Percentiles rank a stretch among this genome's conserved stretches.
Evolutionary conservation across 2,797 vertebrate genomes (phyloP).

Genomic region (Sandelia bainsii): DNA sequence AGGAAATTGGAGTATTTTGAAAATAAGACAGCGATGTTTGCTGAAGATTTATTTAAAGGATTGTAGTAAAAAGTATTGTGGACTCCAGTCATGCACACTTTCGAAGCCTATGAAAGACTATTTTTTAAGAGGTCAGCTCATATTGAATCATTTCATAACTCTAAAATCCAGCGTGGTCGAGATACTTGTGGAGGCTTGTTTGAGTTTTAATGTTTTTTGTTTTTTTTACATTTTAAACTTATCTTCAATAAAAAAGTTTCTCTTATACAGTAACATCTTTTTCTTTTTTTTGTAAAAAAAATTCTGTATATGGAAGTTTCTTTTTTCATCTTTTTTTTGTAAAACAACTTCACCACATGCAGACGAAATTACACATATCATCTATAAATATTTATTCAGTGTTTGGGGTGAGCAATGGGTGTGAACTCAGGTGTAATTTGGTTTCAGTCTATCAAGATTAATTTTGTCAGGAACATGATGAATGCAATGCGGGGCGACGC

Average conservation of each 20-base stretch:
- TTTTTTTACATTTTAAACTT: background rate
- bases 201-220: conserved; percentile 25
- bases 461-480: conserved; percentile 87
- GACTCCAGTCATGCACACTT: too few relatives aligned
- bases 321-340: conserved; percentile 48
- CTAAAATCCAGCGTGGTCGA: conserved; percentile 5
- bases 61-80: conserved; percentile 4
- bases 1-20: background rate
- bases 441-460: conserved; percentile 88
- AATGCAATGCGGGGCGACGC: conserved; percentile 79
- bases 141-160: conserved; percentile 7
- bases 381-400: conserved; percentile 83
- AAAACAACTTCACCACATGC: conserved; percentile 46
- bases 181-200: background rate
- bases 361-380: conserved; percentile 70
- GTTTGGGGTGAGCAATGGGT: conserved; percentile 79
- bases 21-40: conserved; percentile 21
- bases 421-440: conserved; percentile 86
- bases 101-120: background rate
- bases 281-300: background rate
- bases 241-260: conserved; percentile 26
- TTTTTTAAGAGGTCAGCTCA: background rate
- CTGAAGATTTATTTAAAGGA: conserved; percentile 7
- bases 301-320: conserved; percentile 42
- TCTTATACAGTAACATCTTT: conserved; percentile 15